These are phyloP conservation scores for Mamestra brassicae DNA, from an alignment of 2,888 invertebrate genomes.

Conservation along the genomic window DNA sequence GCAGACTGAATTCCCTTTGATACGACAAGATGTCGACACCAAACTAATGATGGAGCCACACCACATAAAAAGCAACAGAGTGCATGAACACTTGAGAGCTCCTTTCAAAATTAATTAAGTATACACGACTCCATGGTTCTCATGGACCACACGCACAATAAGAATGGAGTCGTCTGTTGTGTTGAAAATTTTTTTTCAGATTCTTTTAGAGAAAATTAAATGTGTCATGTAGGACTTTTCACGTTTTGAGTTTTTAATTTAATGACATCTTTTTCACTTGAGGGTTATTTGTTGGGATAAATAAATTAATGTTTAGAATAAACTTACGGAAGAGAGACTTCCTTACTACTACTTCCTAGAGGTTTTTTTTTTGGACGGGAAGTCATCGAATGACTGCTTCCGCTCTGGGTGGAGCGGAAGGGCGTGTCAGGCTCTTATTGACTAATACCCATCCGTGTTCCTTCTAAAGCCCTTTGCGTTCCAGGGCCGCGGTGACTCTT, in stretches of 20 bases:
- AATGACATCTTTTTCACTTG: slow-evolving; percentile 2
- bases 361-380: too few relatives aligned
- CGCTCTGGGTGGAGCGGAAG: too few relatives aligned
- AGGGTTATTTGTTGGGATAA: slow-evolving; percentile 1
- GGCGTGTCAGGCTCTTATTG: too few relatives aligned
- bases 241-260: slow-evolving; percentile 1
- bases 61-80: slow-evolving; percentile 43
- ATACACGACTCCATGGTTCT: slow-evolving; percentile 38
- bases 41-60: slow-evolving; percentile 59
- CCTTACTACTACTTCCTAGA: too few relatives aligned
- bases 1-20: slow-evolving; percentile 45
- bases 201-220: slow-evolving; percentile 24
- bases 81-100: slow-evolving; percentile 39
- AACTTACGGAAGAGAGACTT: not conserved
- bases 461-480: too few relatives aligned
- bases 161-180: slow-evolving; percentile 28
- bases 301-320: not conserved
- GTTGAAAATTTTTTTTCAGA: slow-evolving; percentile 20
- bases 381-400: too few relatives aligned
- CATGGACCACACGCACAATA: slow-evolving; percentile 13
- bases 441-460: too few relatives aligned
- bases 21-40: slow-evolving; percentile 34
- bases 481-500: too few relatives aligned
- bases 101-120: slow-evolving; percentile 60
- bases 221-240: slow-evolving; percentile 21